Conservation (phyloP, 2,888 invertebrate species). For the Acrobasis consociella region DNA sequence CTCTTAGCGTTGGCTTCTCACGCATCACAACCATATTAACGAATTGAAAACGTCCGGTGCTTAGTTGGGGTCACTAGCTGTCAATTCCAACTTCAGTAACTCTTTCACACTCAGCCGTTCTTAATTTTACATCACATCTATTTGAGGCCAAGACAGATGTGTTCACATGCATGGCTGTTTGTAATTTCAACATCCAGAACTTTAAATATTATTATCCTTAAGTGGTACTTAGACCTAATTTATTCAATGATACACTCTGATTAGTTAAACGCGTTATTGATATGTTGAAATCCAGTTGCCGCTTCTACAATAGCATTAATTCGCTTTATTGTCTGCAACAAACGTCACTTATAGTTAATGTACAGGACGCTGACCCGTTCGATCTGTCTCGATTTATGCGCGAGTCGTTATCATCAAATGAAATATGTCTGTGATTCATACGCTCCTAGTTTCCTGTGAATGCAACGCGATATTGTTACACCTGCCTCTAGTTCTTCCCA, state of each 20-base stretch:
- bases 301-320: slow-evolving; percentile 52
- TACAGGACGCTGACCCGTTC: slow-evolving; percentile 67
- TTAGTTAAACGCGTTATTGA: slow-evolving; percentile 44
- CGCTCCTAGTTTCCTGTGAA: background rate
- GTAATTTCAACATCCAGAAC: slow-evolving; percentile 9
- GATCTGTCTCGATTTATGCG: slow-evolving; percentile 57
- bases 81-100: slow-evolving; percentile 47
- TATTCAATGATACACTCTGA: slow-evolving; percentile 38
- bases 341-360: slow-evolving; percentile 60
- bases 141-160: background rate
- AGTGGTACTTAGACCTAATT: slow-evolving; percentile 31
- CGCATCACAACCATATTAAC: slow-evolving; percentile 39
- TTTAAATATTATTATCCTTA: slow-evolving; percentile 28
- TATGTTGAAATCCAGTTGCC: slow-evolving; percentile 44
- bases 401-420: slow-evolving; percentile 39
- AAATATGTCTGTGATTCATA: slow-evolving; percentile 30
- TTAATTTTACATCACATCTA: slow-evolving; percentile 38
- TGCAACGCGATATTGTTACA: background rate
- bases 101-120: slow-evolving; percentile 39
- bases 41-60: slow-evolving; percentile 54
- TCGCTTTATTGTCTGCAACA: slow-evolving; percentile 62
- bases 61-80: slow-evolving; percentile 52
- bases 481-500: background rate
- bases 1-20: slow-evolving; percentile 2
- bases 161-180: background rate